Evolutionary conservation across 2,113 vertebrate genomes (phyloP).

Genomic region (Tachuris rubrigastra): DNA sequence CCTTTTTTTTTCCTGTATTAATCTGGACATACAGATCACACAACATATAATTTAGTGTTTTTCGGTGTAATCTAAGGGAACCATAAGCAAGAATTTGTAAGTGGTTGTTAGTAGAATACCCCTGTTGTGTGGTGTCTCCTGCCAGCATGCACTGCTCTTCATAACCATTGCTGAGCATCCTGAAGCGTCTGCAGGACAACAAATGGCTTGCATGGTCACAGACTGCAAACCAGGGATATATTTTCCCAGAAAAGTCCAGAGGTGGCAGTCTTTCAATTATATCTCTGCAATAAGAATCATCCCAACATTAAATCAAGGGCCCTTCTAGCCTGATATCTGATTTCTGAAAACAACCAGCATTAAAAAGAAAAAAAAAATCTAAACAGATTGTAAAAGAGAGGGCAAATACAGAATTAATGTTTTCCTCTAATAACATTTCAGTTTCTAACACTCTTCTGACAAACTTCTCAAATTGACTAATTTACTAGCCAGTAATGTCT

Average conservation of each 20-base stretch:
- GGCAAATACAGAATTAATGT: not conserved
- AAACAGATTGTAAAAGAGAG: not conserved
- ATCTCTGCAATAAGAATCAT: not conserved
- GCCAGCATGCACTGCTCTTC: not conserved
- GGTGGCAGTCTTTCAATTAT: not conserved
- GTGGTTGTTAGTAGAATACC: not conserved
- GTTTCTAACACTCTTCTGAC: not conserved
- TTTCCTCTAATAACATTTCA: not conserved
- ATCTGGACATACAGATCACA: too few relatives aligned
- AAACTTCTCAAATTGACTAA: not conserved
- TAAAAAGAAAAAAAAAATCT: not conserved
- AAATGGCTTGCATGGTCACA: not conserved
- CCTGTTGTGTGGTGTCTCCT: not conserved
- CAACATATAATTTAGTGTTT: not conserved
- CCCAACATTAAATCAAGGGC: fast-evolving
- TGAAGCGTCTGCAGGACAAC: not conserved
- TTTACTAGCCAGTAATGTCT: not conserved
- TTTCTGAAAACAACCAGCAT: not conserved
- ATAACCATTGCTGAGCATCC: not conserved
- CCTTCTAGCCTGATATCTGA: not conserved
- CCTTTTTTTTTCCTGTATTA: not conserved
- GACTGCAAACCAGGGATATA: not conserved
- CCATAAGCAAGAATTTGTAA: not conserved
- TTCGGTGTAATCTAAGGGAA: not conserved
- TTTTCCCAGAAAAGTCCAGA: not conserved